phyloP scores from a whole-genome alignment of 2,113 vertebrate genomes.

The Coregonus clupeaformis region DNA sequence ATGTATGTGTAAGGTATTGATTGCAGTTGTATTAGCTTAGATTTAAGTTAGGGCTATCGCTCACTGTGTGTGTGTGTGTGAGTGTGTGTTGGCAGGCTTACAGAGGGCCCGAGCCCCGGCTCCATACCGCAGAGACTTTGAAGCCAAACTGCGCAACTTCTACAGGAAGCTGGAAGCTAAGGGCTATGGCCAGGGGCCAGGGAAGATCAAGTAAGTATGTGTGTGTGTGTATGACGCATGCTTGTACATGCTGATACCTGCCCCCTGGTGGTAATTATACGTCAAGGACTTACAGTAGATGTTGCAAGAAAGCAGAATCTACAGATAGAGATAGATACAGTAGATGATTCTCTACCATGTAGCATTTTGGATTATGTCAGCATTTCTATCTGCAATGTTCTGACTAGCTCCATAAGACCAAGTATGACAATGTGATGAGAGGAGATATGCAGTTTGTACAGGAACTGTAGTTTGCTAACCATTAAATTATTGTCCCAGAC shows the following conservation, averaged over 20 bases:
- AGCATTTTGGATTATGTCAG: too few relatives aligned
- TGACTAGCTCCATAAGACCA: background rate
- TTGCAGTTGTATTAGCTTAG: background rate
- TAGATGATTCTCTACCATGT: background rate
- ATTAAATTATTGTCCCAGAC: constrained; percentile 63
- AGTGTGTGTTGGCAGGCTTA: constrained; percentile 73
- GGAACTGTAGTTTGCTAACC: background rate
- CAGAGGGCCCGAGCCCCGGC: constrained; percentile 95
- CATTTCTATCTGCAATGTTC: background rate
- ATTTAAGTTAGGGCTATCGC: constrained; percentile 5
- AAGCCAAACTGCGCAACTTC: constrained; percentile 97
- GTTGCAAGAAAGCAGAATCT: too few relatives aligned
- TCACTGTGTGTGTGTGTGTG: constrained; percentile 1
- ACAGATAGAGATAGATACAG: background rate
- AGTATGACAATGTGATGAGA: background rate
- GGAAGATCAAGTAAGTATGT: constrained; percentile 94
- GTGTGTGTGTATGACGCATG: too few relatives aligned
- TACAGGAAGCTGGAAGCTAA: constrained; percentile 98
- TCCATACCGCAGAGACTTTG: constrained; percentile 96
- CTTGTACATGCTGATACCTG: background rate
- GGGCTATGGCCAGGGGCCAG: constrained; percentile 96
- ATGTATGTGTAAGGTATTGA: background rate
- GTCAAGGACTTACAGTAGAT: too few relatives aligned
- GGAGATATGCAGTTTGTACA: background rate
- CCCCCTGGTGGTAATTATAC: too few relatives aligned